Base-by-base conservation (phyloP, 2,888 invertebrate genomes). In the Odontocerum albicorne region DNA sequence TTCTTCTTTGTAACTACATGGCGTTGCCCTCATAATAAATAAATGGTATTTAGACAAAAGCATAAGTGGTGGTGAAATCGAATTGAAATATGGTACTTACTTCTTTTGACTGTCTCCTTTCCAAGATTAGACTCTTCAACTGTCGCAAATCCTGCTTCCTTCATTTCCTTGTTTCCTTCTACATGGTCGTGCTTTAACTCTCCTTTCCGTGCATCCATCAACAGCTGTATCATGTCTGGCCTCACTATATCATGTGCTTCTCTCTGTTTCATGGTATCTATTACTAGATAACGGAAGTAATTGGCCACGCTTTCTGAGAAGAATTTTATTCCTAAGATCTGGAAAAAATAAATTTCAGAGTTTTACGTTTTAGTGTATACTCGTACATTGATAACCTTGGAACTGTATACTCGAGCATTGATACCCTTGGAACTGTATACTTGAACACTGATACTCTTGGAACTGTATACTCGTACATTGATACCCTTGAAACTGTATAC, bases 221-320 rank as follows among this genome's bases (percentile, higher is more conserved):
- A 66, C 4, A 82, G 62, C 45, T 83, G 74, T 17, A 83, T 77
- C 77, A 83, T 79, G 57, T 79, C 79, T 1, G 73, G 72, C 16
- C 79, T 67, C 1, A 6, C 72, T 63, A 16, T 75, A 71, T 7
- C 70, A 67, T 10, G 64, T 15, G 22, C 39, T 15, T 27, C 31
- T 32, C 45, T 15, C 2, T 39, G 66, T 33, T 67, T 66, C 69
- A 80, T 78, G 1, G 74, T 47, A 10, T 10, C 55, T 21, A 45
- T 39, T 45, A 58, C 62, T 63, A 39, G 13, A 16, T 8, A 27
- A 10, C 40, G 21, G 10, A 38, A 49, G 39, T 39, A 49, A 0
- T 68, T 55, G 0, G 64, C 64, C 0, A 66, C 62, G 7, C 70
- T 49, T 3, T 62, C 64, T 1, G 70, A 63, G 38, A 79, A 72